phyloP scores from a whole-genome alignment of 2,797 vertebrate genomes.

The Anabas testudineus region DNA sequence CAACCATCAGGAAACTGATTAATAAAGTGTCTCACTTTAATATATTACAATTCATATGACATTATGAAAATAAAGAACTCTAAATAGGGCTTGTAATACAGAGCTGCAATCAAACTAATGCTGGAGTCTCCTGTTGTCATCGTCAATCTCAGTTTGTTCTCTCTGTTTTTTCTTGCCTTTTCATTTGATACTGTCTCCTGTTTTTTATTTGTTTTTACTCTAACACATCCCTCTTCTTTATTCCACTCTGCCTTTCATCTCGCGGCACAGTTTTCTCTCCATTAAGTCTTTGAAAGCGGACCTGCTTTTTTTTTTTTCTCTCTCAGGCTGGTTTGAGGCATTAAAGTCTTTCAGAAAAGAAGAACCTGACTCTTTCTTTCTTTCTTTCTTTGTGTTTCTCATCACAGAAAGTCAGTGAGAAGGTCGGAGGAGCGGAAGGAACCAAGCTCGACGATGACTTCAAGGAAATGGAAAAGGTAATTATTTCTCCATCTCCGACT shows the following conservation, averaged over 20 bases:
- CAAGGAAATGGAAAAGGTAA: slow-evolving; percentile 97
- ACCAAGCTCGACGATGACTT: slow-evolving; percentile 97
- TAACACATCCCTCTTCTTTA: background rate
- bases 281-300: background rate
- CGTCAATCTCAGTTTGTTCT: background rate
- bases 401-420: slow-evolving; percentile 96
- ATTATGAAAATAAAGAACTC: no score
- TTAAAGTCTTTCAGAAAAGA: background rate
- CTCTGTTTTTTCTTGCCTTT: background rate
- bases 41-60: background rate
- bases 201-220: background rate
- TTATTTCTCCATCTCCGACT: background rate
- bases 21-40: background rate
- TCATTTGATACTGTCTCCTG: background rate
- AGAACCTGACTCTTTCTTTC: background rate
- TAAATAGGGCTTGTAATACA: background rate
- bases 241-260: background rate
- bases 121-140: background rate
- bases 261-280: background rate
- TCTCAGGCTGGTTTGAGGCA: background rate
- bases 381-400: slow-evolving; percentile 28
- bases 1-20: background rate
- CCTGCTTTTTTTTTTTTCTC: background rate
- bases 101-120: background rate
- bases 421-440: slow-evolving; percentile 96